Base-by-base conservation (phyloP, 1,140 invertebrate species). In the Tetramorium alpestre region DNA sequence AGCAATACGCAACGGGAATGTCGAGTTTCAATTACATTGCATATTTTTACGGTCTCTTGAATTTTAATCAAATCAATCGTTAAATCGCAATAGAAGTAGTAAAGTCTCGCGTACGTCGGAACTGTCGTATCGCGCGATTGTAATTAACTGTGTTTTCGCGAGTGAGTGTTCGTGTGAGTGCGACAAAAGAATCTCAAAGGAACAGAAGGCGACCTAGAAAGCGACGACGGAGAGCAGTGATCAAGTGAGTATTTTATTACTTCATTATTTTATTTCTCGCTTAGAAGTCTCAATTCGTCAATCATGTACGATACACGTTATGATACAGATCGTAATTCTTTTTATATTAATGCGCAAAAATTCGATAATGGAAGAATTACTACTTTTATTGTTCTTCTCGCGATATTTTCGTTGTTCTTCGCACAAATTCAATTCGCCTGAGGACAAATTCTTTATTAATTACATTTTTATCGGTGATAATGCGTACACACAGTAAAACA, bases 141-240 rank as follows among this genome's bases (percentile, higher is more conserved):
- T 67, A 67, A 67, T 67, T 67, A 67, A 67, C n/a, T 67, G 16
- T 38, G n/a, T 44, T 67, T 67, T 44, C 2, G 64, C 1, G n/a
- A 67, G 38, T 44, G 38, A 67, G 38, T 67, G 38, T 22, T 28
- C n/a, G 2, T n/a, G 18, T n/a, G 18, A 65, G 18, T 65, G 33
- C 7, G 33, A 38, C 64, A 6, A 13, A 13, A 11, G n/a, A 44
- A 67, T 67, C 33, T 22, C 11, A 67, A 44, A 25, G 1, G n/a
- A 41, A 65, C 0, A 41, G 18, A 6, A 22, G 10, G n/a, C n/a
- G 18, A 44, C 10, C 18, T 44, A 44, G 38, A 13, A 67, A 8
- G 18, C 38, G 10, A 60, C 16, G 6, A 0, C 28, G 33, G 0
- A n/a, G 28, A 65, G 60, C 60, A 38, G 10, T 6, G 6, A n/a